Evolutionary conservation across 2,113 vertebrate species (phyloP).

Genomic region (Oriolus oriolus): DNA sequence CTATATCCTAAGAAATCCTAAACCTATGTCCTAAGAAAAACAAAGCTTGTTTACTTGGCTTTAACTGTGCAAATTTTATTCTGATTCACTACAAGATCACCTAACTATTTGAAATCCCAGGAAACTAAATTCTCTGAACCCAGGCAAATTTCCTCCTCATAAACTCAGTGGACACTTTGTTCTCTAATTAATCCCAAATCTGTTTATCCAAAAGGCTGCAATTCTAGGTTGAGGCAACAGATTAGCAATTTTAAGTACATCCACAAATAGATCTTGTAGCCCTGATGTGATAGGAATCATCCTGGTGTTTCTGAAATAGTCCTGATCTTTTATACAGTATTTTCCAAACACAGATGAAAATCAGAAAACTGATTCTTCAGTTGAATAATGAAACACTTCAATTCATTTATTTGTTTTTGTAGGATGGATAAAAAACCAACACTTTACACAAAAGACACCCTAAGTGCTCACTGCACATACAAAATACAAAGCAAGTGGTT

Average conservation of each 20-base stretch:
- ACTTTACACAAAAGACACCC: rapidly evolving
- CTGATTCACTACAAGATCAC: background rate
- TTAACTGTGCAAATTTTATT: background rate
- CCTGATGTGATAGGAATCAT: background rate
- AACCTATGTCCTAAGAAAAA: background rate
- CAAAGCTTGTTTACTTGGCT: rapidly evolving
- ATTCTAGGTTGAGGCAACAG: background rate
- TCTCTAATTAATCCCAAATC: background rate
- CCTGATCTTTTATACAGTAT: background rate
- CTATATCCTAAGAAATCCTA: background rate
- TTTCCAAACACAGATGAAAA: background rate
- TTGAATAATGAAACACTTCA: rapidly evolving
- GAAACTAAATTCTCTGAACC: background rate
- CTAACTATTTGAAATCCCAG: background rate
- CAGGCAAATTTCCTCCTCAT: background rate
- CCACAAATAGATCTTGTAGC: background rate
- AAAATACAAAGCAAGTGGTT: background rate
- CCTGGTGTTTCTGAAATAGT: background rate
- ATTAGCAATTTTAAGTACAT: background rate
- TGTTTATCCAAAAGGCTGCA: background rate
- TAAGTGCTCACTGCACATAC: background rate
- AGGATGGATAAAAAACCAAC: background rate
- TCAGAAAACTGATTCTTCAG: background rate
- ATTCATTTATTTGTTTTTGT: background rate
- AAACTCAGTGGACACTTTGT: background rate